Evolutionary conservation across 1,140 invertebrate genomes (phyloP).

Genomic region (Thereuonema tuberculata): DNA sequence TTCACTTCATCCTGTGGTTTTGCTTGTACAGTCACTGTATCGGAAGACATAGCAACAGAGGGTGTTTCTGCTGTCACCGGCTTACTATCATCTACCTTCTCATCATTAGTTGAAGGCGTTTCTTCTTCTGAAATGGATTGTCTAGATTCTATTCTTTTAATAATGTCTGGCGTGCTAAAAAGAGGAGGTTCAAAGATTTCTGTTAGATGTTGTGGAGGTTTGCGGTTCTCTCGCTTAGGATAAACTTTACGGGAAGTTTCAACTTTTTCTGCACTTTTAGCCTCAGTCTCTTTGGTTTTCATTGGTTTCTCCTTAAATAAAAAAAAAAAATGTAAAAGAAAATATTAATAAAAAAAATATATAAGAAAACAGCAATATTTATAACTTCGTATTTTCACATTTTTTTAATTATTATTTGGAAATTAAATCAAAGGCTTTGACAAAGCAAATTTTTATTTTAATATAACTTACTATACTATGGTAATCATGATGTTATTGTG

Average conservation of each 20-base stretch:
- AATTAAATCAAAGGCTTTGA: too few species aligned
- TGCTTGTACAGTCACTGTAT: too few species aligned
- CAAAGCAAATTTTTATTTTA: too few species aligned
- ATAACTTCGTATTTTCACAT: too few species aligned
- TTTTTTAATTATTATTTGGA: too few species aligned
- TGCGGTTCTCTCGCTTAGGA: slow-evolving; percentile 49
- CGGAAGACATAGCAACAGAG: too few species aligned
- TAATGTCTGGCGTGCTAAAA: slow-evolving; percentile 63
- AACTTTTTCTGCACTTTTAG: slow-evolving; percentile 8
- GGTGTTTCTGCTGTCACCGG: too few species aligned
- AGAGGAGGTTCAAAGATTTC: slow-evolving; percentile 42
- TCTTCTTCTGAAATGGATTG: background rate
- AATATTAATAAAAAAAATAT: background rate
- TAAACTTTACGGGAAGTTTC: slow-evolving; percentile 23
- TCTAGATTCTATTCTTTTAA: slow-evolving; percentile 25
- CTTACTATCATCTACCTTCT: too few species aligned
- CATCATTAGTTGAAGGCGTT: slow-evolving; percentile 19
- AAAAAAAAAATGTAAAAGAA: background rate
- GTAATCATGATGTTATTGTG: too few species aligned
- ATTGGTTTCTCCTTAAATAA: slow-evolving; percentile 6
- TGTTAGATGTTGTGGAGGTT: slow-evolving; percentile 44
- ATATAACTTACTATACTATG: too few species aligned
- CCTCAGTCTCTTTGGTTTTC: slow-evolving; percentile 11
- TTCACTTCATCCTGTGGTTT: too few species aligned
- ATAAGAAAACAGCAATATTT: background rate